Percentiles rank a stretch among this genome's conserved stretches.
Conservation (phyloP, 2,113 vertebrate species). For the Murina feae region DNA sequence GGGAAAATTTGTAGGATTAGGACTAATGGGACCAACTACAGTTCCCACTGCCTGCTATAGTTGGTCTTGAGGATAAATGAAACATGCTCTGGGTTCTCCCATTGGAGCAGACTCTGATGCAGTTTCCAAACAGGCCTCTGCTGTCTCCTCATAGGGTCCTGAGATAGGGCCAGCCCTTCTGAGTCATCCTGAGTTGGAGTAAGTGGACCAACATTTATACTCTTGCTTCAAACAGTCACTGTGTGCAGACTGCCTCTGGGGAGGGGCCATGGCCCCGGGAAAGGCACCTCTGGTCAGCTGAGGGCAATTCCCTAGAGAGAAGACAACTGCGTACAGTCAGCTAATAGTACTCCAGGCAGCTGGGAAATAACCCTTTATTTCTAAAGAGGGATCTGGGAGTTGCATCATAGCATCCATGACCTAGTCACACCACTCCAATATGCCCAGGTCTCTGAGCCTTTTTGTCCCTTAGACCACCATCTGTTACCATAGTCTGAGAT, state of each 20-base stretch:
- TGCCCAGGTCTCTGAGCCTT: neutral
- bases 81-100: neutral
- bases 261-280: neutral
- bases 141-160: neutral
- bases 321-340: neutral
- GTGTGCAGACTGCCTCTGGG: neutral
- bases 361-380: neutral
- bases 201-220: neutral
- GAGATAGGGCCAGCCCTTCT: neutral
- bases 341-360: neutral
- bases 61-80: neutral
- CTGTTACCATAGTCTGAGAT: neutral
- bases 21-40: neutral
- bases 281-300: neutral
- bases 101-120: neutral
- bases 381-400: neutral
- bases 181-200: neutral
- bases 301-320: neutral
- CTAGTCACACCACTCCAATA: neutral
- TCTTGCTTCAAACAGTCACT: neutral
- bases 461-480: neutral
- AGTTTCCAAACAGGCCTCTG: neutral
- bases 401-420: neutral
- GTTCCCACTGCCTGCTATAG: neutral
- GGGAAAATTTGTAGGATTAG: neutral